A percentile compares a stretch with the other conserved stretches of the same genome.
Evolutionary conservation across 1,140 invertebrate species (phyloP).

Genomic region (Diorhabda carinulata): DNA sequence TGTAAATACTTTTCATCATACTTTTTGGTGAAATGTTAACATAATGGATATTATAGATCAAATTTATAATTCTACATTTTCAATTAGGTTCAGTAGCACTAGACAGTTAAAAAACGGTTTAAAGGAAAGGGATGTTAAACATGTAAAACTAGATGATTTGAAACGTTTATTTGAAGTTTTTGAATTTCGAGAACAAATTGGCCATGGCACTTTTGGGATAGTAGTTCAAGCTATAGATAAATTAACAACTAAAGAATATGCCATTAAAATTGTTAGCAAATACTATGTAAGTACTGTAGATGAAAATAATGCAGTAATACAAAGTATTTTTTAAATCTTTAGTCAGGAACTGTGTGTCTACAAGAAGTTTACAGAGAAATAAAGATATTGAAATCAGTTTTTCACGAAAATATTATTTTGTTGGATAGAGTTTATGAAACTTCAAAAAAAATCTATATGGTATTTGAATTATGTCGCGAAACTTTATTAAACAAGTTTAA

Average conservation of each 20-base stretch:
- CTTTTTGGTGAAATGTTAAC: too few relatives aligned
- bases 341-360: constrained; percentile 31
- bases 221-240: constrained; percentile 50
- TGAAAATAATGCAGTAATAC: not conserved
- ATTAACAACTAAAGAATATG: constrained; percentile 47
- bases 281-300: constrained; percentile 14
- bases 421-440: constrained; percentile 55
- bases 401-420: constrained; percentile 54
- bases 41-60: too few relatives aligned
- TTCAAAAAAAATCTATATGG: constrained; percentile 48
- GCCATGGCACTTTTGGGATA: constrained; percentile 54
- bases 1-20: too few relatives aligned
- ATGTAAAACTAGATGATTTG: constrained; percentile 37
- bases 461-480: constrained; percentile 53
- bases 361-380: constrained; percentile 53
- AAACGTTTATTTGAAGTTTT: constrained; percentile 39
- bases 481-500: constrained; percentile 49
- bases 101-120: constrained; percentile 1
- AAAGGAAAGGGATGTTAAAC: constrained; percentile 36
- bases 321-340: not conserved
- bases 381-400: constrained; percentile 53
- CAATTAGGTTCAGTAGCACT: not conserved
- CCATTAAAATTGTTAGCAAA: constrained; percentile 55
- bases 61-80: too few relatives aligned
- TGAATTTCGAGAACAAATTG: constrained; percentile 46